Percentiles rank a stretch among this genome's conserved stretches.
Conservation (phyloP, 2,797 vertebrate species). For the Pseudomugil tenellus region DNA sequence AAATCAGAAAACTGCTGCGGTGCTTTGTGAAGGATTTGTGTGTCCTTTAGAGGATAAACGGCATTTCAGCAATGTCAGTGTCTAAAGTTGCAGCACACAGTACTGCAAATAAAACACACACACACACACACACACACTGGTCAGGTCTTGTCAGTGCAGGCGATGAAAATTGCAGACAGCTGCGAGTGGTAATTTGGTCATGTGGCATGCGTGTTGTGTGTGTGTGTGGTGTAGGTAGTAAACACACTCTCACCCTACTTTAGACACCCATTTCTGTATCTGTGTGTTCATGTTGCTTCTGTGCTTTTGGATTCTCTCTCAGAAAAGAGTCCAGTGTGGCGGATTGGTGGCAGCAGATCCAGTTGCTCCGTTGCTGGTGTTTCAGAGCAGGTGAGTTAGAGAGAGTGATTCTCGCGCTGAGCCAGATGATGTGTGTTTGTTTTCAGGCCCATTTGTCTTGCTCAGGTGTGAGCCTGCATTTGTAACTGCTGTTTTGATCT, state of each 20-base stretch:
- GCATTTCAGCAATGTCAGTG: conserved; percentile 43
- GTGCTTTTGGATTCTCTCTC: conserved; percentile 32
- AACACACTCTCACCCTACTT: conserved; percentile 64
- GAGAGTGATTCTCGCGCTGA: conserved; percentile 1
- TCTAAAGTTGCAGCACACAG: conserved; percentile 54
- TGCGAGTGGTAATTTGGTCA: conserved; percentile 70
- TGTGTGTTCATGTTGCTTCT: conserved; percentile 10
- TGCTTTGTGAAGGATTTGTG: conserved; percentile 10
- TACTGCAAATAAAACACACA: conserved; percentile 53
- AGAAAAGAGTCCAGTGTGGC: background rate
- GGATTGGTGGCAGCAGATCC: background rate
- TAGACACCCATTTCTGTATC: conserved; percentile 39
- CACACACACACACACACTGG: conserved; percentile 43
- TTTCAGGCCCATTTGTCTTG: conserved; percentile 30
- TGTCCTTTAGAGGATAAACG: conserved; percentile 40
- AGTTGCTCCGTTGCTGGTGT: background rate
- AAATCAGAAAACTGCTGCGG: conserved; percentile 7
- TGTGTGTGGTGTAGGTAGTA: conserved; percentile 50
- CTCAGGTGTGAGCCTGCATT: conserved; percentile 22
- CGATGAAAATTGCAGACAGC: conserved; percentile 70
- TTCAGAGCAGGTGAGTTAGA: conserved; percentile 4
- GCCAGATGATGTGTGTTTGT: conserved; percentile 19
- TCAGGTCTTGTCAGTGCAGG: conserved; percentile 61
- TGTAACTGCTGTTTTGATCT: conserved; percentile 8
- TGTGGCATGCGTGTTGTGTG: conserved; percentile 53